phyloP scores from a whole-genome alignment of 2,888 invertebrate genomes.

The Lepidonotus clava region DNA sequence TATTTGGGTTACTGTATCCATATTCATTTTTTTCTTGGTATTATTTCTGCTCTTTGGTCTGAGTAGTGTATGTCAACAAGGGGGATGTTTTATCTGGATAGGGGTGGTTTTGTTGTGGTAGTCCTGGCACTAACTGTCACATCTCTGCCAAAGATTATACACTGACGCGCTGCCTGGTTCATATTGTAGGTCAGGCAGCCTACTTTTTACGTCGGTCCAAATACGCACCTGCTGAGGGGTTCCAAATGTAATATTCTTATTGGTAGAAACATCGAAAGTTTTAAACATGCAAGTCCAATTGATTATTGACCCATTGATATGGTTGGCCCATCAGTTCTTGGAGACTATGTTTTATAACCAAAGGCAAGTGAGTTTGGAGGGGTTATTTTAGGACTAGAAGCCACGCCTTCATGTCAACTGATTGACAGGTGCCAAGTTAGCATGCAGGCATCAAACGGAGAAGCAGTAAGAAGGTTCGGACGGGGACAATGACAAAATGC shows the following conservation, averaged over 20 bases:
- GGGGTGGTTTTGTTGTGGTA: neutral
- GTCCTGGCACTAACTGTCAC: slow-evolving; percentile 15
- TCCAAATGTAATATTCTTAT: too few relatives aligned
- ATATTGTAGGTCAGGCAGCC: too few relatives aligned
- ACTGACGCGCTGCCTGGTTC: too few relatives aligned
- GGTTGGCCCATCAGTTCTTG: too few relatives aligned
- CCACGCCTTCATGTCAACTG: neutral
- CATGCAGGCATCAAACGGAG: neutral
- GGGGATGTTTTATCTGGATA: slow-evolving; percentile 6
- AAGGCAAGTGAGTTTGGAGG: too few relatives aligned
- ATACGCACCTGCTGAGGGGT: too few relatives aligned
- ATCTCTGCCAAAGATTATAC: neutral
- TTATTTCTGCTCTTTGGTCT: neutral
- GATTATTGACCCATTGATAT: too few relatives aligned
- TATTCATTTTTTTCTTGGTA: neutral
- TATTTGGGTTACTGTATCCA: neutral
- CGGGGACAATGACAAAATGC: neutral
- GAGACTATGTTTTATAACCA: too few relatives aligned
- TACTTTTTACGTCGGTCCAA: too few relatives aligned
- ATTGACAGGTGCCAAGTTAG: neutral
- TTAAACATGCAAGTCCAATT: too few relatives aligned
- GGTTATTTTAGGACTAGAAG: neutral
- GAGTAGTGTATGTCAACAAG: slow-evolving; percentile 10
- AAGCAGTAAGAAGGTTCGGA: too few relatives aligned
- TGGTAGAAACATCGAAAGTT: too few relatives aligned